Conservation (phyloP, 2,888 invertebrate genomes). For the Phlogophora meticulosa region DNA sequence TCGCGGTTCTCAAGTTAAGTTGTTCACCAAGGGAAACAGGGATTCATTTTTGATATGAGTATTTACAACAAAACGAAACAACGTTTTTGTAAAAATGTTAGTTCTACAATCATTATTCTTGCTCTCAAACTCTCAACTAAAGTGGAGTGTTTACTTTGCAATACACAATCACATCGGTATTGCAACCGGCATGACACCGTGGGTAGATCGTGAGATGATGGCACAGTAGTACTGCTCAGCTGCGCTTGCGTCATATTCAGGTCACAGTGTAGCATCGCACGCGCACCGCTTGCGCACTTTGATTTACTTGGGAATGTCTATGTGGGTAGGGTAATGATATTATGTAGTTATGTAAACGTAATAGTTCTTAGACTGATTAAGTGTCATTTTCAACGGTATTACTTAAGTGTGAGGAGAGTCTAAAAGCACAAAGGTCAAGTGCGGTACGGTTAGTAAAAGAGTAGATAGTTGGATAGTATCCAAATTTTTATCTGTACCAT, state of each 20-base stretch:
- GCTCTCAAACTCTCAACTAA: conserved; percentile 18
- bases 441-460: too few relatives aligned
- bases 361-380: conserved; percentile 9
- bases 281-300: conserved; percentile 36
- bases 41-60: too few relatives aligned
- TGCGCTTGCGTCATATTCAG: conserved; percentile 54
- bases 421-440: background rate
- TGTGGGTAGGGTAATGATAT: conserved; percentile 11
- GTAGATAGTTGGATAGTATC: too few relatives aligned
- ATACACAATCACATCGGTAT: conserved; percentile 27
- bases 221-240: conserved; percentile 13
- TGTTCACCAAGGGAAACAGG: too few relatives aligned
- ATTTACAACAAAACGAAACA: too few relatives aligned
- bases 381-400: too few relatives aligned
- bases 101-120: conserved; percentile 3
- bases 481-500: too few relatives aligned
- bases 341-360: conserved; percentile 18
- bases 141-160: conserved; percentile 32
- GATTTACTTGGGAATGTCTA: conserved; percentile 52
- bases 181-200: conserved; percentile 47
- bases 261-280: conserved; percentile 42
- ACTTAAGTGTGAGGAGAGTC: background rate
- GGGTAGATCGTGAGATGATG: conserved; percentile 57
- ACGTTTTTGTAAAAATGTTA: too few relatives aligned
- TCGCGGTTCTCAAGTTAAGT: too few relatives aligned